Evolutionary conservation across 2,797 vertebrate genomes (phyloP), one percentile per base, ranked within the genome.

Genomic region (Gymnoscopelus microlampas): DNA sequence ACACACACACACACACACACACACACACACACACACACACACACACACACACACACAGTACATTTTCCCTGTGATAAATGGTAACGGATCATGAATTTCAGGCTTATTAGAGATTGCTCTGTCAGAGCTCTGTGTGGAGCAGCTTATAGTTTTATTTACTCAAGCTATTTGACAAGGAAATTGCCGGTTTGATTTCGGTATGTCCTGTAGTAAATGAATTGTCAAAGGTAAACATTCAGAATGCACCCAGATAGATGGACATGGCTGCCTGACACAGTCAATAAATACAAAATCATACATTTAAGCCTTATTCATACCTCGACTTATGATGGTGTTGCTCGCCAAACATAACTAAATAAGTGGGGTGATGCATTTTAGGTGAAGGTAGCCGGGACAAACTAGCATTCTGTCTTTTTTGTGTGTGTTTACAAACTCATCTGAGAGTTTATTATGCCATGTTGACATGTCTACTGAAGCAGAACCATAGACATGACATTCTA

Each of bases 211-310:
- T 78, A 79, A 80, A 90, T 85, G 79, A 87, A 83, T 74, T 77
- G 81, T 78, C 82, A 66, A 80, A 72, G 74, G 85, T 78, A 86
- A 92, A 92, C 86, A 89, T 82, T 85, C 77, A 81, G 61, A 83
- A 73, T 84, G 77, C 68, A 75, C 72, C 19, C 51, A 79, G 79
- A 83, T 79, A 66, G 77, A 86, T 62, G 13, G 73, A 83, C 81
- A 80, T 70, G 80, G 80, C 82, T 32, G 50, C 66, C 66, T 85
- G 85, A 91, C 88, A 63, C 70, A 65, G 82, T 81, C 71, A 87
- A 81, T 86, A 74, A 82, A 80, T 63, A 73, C 71, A 54, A 70
- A 74, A 60, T 74, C 66, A 48, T 55, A 56, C 70, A 66, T 91
- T 88, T 80, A 69, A 62, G 75, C 80, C 79, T 35, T 44, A 44